Evolutionary conservation across 1,140 invertebrate genomes (phyloP).

Genomic region (Antheraea mylitta): DNA sequence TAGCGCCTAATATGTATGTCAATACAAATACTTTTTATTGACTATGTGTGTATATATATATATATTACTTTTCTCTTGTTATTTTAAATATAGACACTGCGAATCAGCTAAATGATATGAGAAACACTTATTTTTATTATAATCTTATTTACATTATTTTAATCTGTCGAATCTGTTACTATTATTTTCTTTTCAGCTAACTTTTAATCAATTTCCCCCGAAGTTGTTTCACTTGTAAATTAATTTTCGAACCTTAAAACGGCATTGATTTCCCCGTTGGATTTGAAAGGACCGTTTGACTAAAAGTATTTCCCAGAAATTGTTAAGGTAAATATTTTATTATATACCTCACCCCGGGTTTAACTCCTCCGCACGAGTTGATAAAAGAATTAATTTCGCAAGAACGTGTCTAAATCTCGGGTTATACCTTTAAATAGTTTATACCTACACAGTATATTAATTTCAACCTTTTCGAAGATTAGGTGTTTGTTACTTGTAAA

Average conservation of each 20-base stretch:
- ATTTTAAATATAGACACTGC: too few species aligned
- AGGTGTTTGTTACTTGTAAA: too few species aligned
- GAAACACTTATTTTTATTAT: too few species aligned
- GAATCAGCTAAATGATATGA: too few species aligned
- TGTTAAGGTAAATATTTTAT: constrained; percentile 9
- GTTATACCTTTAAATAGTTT: neutral
- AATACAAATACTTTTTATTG: too few species aligned
- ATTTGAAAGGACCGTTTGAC: neutral
- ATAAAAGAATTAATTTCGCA: constrained; percentile 14
- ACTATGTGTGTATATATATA: too few species aligned
- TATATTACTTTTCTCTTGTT: too few species aligned
- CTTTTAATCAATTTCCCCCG: neutral
- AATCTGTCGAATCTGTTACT: too few species aligned
- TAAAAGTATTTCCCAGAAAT: neutral
- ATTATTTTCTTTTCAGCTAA: too few species aligned
- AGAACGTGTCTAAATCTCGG: neutral
- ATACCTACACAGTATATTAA: neutral
- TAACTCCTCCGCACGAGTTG: constrained; percentile 8
- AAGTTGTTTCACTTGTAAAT: neutral
- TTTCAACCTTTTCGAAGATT: too few species aligned
- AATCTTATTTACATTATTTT: too few species aligned
- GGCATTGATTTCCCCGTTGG: neutral
- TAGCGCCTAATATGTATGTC: too few species aligned
- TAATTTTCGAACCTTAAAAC: neutral
- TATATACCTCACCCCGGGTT: constrained; percentile 13